Evolutionary conservation across 2,888 invertebrate genomes (phyloP), one percentile per base, ranked within the genome.

Genomic region (Drosophila pseudotakahashii): DNA sequence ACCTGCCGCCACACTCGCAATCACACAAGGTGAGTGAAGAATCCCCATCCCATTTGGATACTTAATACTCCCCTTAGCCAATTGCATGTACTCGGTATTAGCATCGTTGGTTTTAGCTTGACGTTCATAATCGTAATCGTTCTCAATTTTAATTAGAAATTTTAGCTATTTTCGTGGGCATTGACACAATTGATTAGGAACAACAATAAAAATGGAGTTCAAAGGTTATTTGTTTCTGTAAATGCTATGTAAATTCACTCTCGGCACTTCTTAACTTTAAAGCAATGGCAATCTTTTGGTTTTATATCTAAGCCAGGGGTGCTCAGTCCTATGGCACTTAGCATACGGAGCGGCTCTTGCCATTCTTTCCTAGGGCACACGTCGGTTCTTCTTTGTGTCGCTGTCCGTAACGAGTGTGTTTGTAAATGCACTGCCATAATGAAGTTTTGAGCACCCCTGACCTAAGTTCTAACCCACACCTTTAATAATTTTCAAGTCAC

Each of bases 1-100:
- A 90, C 94, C 89, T 93, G 94, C 90, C 93, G 94, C 90, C 94
- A 94, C 94, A 93, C 96, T 95, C 94, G 95, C 94, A 96, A 96
- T 94, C 94, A 95, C 91, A 94, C 94, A 90, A 91, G 92, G 92
- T 92, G 88, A 90, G 77, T 76, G 14, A 9, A 10, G 10, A 1
- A 5, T 10, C 14, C 13, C 60, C 7, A 4, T 2, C 3, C 32
- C 7, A 37, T 10, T 9, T 16, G 0, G n/a, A 51, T n/a, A 10
- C 11, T 4, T 4, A 42, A 32, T 2, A 45, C 23, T 23, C 41
- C 39, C 14, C 6, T 30, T 58, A 58, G 48, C 42, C 26, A n/a
- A 37, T 58, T 63, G 70, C 60, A 66, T 52, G 54, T 32, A 52
- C 37, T 70, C 32, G 37, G 54, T 44, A 36, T n/a, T 64, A 50